Evolutionary conservation across 2,888 invertebrate genomes (phyloP), one percentile per base, ranked within the genome.

Genomic region (Drosophila cognata): DNA sequence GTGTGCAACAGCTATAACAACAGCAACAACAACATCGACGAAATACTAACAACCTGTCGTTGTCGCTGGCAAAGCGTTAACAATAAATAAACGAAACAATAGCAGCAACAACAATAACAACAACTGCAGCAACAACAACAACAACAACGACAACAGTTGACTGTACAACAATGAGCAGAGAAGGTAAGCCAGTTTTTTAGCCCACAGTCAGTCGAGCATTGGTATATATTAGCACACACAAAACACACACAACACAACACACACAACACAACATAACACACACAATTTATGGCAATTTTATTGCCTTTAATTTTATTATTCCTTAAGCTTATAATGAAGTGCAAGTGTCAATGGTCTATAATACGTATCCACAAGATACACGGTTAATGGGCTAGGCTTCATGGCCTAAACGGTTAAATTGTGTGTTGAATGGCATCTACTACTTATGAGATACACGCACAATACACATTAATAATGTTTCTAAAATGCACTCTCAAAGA

Each of bases 181-280:
- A 88, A 88, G 88, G 88, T 88, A 88, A 88, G 89, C 91, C 77
- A 90, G 88, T 88, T 90, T 88, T 86, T 84, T 70, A 77, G 68
- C 82, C 83, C 80, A 81, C 82, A 81, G 63, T 72, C 35, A 35
- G 35, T 53, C 13, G 36, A 25, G 65, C 76, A 70, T 55, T 55
- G 53, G 51, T 67, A 68, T 70, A 66, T 28, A 48, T 72, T 56
- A 33, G 38, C 59, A 52, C 56, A 75, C n/a, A 62, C 31, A 51
- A 36, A 55, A 60, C 50, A 60, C 36, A 63, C 59, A 66, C 43
- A 66, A 38, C 64, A 59, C 52, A 46, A 28, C 6, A 53, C 8
- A 78, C 33, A 56, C 31, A 46, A 21, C 28, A 48, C 38, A 52
- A 58, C 56, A 38, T 50, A n/a, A 25, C 29, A 43, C 41, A 67